Conservation (phyloP, 2,113 vertebrate species). For the Rutilus rutilus region DNA sequence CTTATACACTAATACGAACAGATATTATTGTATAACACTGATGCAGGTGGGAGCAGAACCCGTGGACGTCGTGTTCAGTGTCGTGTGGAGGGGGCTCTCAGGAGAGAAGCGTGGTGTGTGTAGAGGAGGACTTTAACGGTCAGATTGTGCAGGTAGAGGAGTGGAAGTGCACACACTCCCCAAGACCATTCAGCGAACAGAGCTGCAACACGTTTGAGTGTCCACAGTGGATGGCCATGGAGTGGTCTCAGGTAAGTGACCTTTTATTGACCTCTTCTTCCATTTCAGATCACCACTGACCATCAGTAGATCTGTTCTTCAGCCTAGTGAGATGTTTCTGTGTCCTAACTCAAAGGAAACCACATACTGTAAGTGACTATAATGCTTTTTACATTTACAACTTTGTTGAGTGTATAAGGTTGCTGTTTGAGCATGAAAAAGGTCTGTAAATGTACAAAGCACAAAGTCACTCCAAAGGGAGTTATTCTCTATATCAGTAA, state of each 20-base stretch:
- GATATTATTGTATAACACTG: background rate
- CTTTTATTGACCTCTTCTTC: background rate
- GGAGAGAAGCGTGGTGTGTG: constrained; percentile 86
- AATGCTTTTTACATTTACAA: too few species aligned
- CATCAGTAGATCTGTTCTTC: background rate
- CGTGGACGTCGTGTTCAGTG: constrained; percentile 90
- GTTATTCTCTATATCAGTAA: too few species aligned
- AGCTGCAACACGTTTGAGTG: constrained; percentile 89
- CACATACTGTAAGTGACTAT: background rate
- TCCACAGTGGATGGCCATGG: constrained; percentile 92
- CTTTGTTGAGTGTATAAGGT: too few species aligned
- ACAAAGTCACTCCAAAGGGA: too few species aligned
- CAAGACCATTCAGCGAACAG: constrained; percentile 83
- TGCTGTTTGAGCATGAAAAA: too few species aligned
- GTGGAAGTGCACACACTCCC: constrained; percentile 93
- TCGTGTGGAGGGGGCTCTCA: constrained; percentile 91
- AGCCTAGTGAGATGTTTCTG: background rate
- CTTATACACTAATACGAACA: background rate
- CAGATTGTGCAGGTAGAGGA: constrained; percentile 87
- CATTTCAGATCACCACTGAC: background rate
- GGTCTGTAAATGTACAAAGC: too few species aligned
- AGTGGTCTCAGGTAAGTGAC: constrained; percentile 90
- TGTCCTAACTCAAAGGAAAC: background rate
- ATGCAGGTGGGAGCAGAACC: constrained; percentile 91
- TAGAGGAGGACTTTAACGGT: constrained; percentile 88